Percentiles rank a stretch among this genome's conserved stretches.
Evolutionary conservation across 2,888 invertebrate species (phyloP).

Genomic region (Phasia obesa): DNA sequence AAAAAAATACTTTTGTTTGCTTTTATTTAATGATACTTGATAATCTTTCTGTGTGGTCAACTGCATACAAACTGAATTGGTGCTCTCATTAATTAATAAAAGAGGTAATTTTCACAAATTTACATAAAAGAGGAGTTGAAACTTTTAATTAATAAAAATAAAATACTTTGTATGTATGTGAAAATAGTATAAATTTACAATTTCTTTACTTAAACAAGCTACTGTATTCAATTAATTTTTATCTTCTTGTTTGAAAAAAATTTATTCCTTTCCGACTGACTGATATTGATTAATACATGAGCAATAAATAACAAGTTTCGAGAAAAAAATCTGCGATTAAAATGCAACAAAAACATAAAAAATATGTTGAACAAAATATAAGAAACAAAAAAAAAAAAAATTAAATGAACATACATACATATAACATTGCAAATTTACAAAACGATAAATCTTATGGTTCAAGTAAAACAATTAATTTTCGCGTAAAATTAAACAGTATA

Average conservation of each 20-base stretch:
- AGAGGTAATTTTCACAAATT: constrained; percentile 64
- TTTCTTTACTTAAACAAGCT: background rate
- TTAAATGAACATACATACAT: constrained; percentile 28
- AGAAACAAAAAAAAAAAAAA: no score
- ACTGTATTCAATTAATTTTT: constrained; percentile 4
- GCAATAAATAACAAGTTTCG: constrained; percentile 67
- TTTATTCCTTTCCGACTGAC: constrained; percentile 63
- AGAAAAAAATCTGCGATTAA: constrained; percentile 36
- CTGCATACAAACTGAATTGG: constrained; percentile 19
- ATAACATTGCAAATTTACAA: constrained; percentile 66
- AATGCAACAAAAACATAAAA: constrained; percentile 16
- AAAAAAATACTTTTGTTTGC: background rate
- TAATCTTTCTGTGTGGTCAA: constrained; percentile 37
- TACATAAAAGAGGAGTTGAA: constrained; percentile 64
- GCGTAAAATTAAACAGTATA: constrained; percentile 51
- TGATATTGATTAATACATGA: constrained; percentile 69
- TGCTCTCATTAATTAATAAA: constrained; percentile 57
- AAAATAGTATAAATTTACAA: background rate
- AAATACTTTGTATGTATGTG: background rate
- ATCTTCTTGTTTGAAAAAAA: constrained; percentile 38
- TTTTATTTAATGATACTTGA: constrained; percentile 43
- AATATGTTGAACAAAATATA: constrained; percentile 21
- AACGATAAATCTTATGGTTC: constrained; percentile 68
- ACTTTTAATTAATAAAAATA: constrained; percentile 64
- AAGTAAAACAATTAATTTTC: constrained; percentile 71